These are phyloP conservation scores for Nomada fabriciana DNA, from an alignment of 2,888 invertebrate species.

Conservation along the genomic window DNA sequence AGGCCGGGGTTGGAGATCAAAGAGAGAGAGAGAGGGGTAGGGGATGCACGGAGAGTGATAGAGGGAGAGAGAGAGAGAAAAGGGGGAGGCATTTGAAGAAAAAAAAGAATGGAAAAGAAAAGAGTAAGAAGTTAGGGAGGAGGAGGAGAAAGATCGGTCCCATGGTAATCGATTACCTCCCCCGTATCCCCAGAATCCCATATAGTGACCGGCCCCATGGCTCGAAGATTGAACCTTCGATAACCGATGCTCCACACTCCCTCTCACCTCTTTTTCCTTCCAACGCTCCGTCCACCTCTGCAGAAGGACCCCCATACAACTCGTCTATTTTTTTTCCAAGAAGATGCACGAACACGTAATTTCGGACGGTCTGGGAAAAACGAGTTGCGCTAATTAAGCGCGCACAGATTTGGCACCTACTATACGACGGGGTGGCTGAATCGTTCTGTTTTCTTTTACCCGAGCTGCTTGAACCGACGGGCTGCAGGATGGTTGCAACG, in stretches of 20 bases:
- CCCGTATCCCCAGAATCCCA: conserved; percentile 81
- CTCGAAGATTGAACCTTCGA: conserved; percentile 79
- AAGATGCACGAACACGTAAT: conserved; percentile 63
- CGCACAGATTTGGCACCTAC: conserved; percentile 59
- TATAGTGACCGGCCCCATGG: conserved; percentile 78
- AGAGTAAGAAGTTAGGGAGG: conserved; percentile 29
- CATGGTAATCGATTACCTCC: conserved; percentile 81
- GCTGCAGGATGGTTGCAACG: not conserved
- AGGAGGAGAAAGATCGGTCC: conserved; percentile 73
- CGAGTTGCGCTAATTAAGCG: conserved; percentile 67
- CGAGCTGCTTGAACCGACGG: not conserved
- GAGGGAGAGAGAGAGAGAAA: conserved; percentile 23
- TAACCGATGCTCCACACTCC: conserved; percentile 70
- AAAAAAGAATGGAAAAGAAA: conserved; percentile 46
- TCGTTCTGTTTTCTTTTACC: not conserved
- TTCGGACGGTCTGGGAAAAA: conserved; percentile 62
- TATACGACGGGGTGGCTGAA: not conserved
- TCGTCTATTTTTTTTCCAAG: conserved; percentile 62
- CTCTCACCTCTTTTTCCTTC: conserved; percentile 14
- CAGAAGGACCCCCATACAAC: conserved; percentile 4
- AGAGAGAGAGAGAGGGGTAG: not conserved
- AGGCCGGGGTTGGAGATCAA: conserved; percentile 56
- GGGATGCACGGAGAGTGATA: conserved; percentile 36
- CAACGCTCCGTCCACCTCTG: conserved; percentile 43
- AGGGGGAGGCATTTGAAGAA: conserved; percentile 41